Base-by-base conservation (phyloP, 2,797 vertebrate species). In the Austrolebias charrua region DNA sequence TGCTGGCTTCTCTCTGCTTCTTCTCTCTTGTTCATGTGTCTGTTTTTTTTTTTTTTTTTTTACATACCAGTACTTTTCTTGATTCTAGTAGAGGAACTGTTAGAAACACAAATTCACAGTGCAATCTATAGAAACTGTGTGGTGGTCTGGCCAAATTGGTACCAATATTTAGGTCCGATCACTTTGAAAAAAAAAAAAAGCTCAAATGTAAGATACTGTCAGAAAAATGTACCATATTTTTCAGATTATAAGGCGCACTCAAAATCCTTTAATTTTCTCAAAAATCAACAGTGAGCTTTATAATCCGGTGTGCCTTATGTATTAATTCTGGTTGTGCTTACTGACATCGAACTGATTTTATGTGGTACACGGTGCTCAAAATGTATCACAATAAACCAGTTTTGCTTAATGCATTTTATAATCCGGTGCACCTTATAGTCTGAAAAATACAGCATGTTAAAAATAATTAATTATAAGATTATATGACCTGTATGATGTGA, bases 101-200 rank as follows among this genome's bases (percentile, higher is more conserved):
- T 18, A 48, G 62, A 72, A 69, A 71, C 65, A 78, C 59, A 82
- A 84, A 82, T 72, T 65, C 58, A 68, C 63, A 84, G 75, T 20
- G 48, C 24, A 81, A 82, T 73, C 68, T 75, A 65, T 72, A 60
- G 63, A 71, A 78, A 78, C 71, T 76, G 60, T 76, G 69, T 68
- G 79, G 68, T 58, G n/a, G 57, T 73, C 83, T 83, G 77, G 62
- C 74, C 75, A 83, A 83, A 85, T 88, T 78, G 82, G 82, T 86
- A 73, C 71, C 71, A 62, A 71, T 67, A 55, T 85, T 85, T 86
- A 28, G 9, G 28, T 42, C 19, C 72, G 64, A 73, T 80, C 44
- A 55, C 33, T 68, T 86, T 83, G 66, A 71, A 82, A 86, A 79
- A 68, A 73, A 79, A 80, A 77, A 76, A 79, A 73, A 86, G 75